Base-by-base conservation (phyloP, 2,113 vertebrate species). In the Cardinalis cardinalis region DNA sequence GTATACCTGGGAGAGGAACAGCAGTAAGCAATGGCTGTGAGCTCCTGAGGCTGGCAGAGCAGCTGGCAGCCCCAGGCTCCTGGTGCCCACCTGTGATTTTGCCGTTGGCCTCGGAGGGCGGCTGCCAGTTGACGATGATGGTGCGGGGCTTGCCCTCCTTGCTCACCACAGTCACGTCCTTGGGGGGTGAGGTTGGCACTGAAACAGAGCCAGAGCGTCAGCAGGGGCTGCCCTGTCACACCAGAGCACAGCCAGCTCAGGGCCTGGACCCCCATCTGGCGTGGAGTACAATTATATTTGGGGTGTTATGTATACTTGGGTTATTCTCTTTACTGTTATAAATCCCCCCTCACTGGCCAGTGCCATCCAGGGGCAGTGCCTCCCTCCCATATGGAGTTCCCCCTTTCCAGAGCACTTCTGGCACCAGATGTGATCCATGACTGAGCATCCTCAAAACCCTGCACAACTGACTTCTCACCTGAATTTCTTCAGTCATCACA, bases 111-210 rank as follows among this genome's bases (percentile, higher is more conserved):
- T 99, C 99, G 2, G 99, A 99, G 0, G 99, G 99, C 31, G 99
- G 99, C 96, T 99, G 99, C 99, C 99, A 99, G 97, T 99, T 99
- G 14, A 99, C 98, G 36, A 99, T 99, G 73, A 99, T 99, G 64
- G 99, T 99, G 61, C 98, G 98, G 23, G 99, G 99, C 24, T 99
- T 99, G 61, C 99, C 98, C 95, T 99, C 99, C 96, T 99, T 99
- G 98, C 99, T 99, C 91, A 99, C 99, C 82, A 99, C 99, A 0
- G 99, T 99, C 96, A 99, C 99, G 26, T 99, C 99, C 95, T 99
- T 99, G 11, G 99, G 99, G 32, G 99, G 98, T 23, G 99, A 99
- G 89, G 98, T 98, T 56, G 99, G 99, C 92, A 97, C 99, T 99
- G 97, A 18, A 75, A 88, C 78, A 68, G 14, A 74, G 5, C 55